These are phyloP conservation scores for Etheostoma cragini DNA, from an alignment of 2,113 vertebrate genomes.

Conservation along the genomic window DNA sequence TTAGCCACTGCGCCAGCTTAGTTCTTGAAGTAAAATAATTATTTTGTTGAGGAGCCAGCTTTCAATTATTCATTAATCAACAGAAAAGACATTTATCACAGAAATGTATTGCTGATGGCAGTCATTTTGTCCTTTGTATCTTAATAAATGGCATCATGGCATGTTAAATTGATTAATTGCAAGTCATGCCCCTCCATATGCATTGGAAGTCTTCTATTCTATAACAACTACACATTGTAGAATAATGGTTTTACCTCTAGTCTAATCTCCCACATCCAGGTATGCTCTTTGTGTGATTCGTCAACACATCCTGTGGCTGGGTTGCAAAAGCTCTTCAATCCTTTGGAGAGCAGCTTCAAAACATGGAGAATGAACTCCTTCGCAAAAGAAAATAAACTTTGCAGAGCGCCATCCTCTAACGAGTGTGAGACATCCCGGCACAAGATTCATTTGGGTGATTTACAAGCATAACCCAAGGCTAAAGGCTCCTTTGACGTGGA, in stretches of 20 bases:
- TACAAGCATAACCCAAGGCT: conserved; percentile 70
- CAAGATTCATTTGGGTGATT: conserved; percentile 76
- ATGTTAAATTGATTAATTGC: conserved; percentile 55
- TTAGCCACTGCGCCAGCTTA: conserved; percentile 30
- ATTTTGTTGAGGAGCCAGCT: not conserved
- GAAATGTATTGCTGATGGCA: conserved; percentile 33
- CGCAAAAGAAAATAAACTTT: conserved; percentile 68
- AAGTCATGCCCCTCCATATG: conserved; percentile 6
- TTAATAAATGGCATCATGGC: conserved; percentile 25
- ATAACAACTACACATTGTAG: conserved; percentile 20
- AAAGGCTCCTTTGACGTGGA: conserved; percentile 69
- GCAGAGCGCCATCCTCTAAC: conserved; percentile 45
- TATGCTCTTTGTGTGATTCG: conserved; percentile 66
- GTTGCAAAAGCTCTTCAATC: conserved; percentile 40
- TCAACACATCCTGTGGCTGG: conserved; percentile 59
- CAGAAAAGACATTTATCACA: conserved; percentile 32
- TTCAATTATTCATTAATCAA: conserved; percentile 33
- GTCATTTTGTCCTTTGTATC: not conserved
- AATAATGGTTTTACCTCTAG: conserved; percentile 54
- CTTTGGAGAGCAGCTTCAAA: conserved; percentile 67
- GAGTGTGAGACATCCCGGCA: conserved; percentile 60
- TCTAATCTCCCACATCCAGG: conserved; percentile 71
- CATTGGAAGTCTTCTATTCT: conserved; percentile 14
- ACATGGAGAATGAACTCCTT: conserved; percentile 56
- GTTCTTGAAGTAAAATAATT: conserved; percentile 36